phyloP scores from a whole-genome alignment of 2,797 vertebrate genomes.

The Galago senegalensis region DNA sequence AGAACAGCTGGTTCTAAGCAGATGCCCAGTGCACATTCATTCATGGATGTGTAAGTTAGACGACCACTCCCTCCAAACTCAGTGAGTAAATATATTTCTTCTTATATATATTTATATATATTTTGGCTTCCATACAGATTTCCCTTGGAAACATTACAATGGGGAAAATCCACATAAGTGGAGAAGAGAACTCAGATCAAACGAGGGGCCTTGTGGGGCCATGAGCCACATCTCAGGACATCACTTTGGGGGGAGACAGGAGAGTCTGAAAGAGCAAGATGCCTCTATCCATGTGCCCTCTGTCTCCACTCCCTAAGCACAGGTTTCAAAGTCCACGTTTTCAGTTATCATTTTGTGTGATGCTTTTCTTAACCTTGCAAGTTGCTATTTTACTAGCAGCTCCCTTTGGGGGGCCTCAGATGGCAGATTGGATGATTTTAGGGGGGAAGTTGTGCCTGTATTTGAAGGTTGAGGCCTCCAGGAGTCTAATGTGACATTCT shows the following conservation, averaged over 20 bases:
- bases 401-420: slow-evolving; percentile 76
- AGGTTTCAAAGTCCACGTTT: slow-evolving; percentile 60
- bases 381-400: slow-evolving; percentile 75
- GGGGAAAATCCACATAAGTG: not conserved
- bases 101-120: not conserved
- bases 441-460: slow-evolving; percentile 23
- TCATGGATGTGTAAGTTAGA: not conserved
- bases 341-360: slow-evolving; percentile 62
- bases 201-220: not conserved
- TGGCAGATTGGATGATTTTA: slow-evolving; percentile 77
- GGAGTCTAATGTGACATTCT: slow-evolving; percentile 74
- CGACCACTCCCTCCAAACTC: slow-evolving; percentile 10
- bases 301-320: not conserved
- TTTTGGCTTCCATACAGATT: slow-evolving; percentile 51
- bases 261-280: not conserved
- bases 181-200: slow-evolving; percentile 7
- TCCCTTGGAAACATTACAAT: slow-evolving; percentile 45
- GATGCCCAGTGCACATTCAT: not conserved
- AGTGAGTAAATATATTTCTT: not conserved
- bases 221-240: not conserved
- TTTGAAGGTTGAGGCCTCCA: slow-evolving; percentile 63
- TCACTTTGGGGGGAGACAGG: not conserved
- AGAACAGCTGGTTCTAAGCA: not conserved
- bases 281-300: not conserved
- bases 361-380: slow-evolving; percentile 77